These are phyloP conservation scores for Erethizon dorsatum DNA, from an alignment of 2,797 vertebrate species.

Conservation along the genomic window DNA sequence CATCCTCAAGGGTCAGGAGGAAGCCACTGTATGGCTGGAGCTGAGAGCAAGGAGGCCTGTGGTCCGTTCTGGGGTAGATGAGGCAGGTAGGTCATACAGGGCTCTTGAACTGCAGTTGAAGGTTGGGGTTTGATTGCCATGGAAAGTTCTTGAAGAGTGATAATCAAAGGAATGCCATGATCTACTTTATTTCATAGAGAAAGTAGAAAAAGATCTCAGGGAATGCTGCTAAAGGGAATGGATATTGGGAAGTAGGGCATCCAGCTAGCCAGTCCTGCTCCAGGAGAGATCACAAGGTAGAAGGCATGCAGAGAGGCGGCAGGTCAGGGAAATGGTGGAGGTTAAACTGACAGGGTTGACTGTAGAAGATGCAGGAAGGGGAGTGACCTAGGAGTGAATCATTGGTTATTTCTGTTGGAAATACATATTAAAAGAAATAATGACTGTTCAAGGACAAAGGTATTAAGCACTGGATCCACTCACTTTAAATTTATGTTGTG, in stretches of 20 bases:
- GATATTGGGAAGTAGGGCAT: background rate
- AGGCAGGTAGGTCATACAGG: background rate
- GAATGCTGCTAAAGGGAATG: background rate
- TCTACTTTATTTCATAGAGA: background rate
- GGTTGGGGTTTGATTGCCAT: background rate
- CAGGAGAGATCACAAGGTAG: background rate
- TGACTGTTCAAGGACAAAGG: slow-evolving; percentile 29
- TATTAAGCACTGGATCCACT: background rate
- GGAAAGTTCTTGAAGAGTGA: background rate
- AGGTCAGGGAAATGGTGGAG: background rate
- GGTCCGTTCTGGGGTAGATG: background rate
- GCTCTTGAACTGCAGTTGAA: background rate
- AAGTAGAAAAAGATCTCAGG: background rate
- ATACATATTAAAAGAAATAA: background rate
- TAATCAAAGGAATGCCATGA: background rate
- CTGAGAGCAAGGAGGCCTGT: background rate
- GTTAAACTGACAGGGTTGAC: background rate
- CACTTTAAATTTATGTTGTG: slow-evolving; percentile 30
- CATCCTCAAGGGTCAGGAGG: background rate
- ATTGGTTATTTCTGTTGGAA: slow-evolving; percentile 30
- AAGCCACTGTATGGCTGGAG: background rate
- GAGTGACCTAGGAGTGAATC: background rate
- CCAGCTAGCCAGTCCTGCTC: background rate
- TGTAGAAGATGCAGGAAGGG: background rate
- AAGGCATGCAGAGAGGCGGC: background rate